Percentiles rank a stretch among this genome's conserved stretches.
Evolutionary conservation across 2,113 vertebrate genomes (phyloP).

Genomic region (Pterophyllum scalare): DNA sequence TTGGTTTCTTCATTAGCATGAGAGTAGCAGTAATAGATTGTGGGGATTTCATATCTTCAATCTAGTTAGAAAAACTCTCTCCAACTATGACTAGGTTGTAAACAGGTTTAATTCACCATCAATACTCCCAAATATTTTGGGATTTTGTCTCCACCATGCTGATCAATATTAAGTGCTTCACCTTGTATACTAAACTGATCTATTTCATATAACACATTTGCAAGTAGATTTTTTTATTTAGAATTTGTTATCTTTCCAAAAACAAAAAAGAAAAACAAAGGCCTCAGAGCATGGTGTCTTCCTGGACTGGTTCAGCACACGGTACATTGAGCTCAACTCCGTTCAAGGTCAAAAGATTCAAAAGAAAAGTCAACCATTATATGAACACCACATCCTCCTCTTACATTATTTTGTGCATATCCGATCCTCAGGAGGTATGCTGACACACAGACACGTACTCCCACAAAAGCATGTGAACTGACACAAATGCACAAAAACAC

Average conservation of each 20-base stretch:
- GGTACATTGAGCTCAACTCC: not conserved
- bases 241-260: not conserved
- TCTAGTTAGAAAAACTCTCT: not conserved
- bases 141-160: not conserved
- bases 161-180: not conserved
- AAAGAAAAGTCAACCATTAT: slow-evolving; percentile 50
- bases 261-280: not conserved
- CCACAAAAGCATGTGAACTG: slow-evolving; percentile 7
- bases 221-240: not conserved
- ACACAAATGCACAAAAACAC: slow-evolving; percentile 10
- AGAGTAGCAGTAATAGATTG: not conserved
- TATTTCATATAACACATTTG: not conserved
- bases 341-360: slow-evolving; percentile 63
- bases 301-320: not conserved
- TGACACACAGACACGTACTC: slow-evolving; percentile 30
- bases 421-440: slow-evolving; percentile 14
- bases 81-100: not conserved
- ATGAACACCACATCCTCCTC: slow-evolving; percentile 15
- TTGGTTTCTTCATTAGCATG: too few relatives aligned
- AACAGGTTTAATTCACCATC: not conserved
- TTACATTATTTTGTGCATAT: slow-evolving; percentile 49
- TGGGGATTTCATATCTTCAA: not conserved
- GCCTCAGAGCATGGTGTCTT: not conserved
- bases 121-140: not conserved
- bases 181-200: not conserved